Percentiles rank a stretch among this genome's conserved stretches.
These are phyloP conservation scores for Halyomorpha halys DNA, from an alignment of 1,140 invertebrate genomes.

Conservation along the genomic window DNA sequence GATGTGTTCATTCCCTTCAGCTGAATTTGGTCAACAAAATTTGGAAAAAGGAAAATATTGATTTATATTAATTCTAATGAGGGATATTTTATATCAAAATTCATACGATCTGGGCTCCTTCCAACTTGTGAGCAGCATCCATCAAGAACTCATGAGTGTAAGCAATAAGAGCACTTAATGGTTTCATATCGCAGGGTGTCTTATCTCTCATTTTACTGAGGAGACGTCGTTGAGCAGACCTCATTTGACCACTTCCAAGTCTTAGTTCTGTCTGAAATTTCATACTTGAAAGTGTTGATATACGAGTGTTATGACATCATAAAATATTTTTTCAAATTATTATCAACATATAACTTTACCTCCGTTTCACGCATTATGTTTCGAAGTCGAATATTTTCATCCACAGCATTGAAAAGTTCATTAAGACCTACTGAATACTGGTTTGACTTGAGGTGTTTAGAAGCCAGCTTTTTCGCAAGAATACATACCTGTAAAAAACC, in stretches of 20 bases:
- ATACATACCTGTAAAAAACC: slow-evolving; percentile 1
- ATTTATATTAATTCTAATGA: background rate
- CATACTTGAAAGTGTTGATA: background rate
- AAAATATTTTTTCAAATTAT: background rate
- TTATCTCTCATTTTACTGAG: slow-evolving; percentile 65
- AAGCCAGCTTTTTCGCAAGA: slow-evolving; percentile 13
- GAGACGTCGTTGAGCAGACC: slow-evolving; percentile 58
- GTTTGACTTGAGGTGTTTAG: slow-evolving; percentile 17
- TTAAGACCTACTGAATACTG: slow-evolving; percentile 24
- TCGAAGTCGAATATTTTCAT: slow-evolving; percentile 33
- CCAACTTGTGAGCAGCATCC: slow-evolving; percentile 39
- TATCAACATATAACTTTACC: slow-evolving; percentile 25
- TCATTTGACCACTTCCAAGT: slow-evolving; percentile 54
- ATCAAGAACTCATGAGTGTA: slow-evolving; percentile 56
- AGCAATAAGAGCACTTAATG: slow-evolving; percentile 58
- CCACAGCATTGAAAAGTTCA: slow-evolving; percentile 35
- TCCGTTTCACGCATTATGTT: slow-evolving; percentile 32
- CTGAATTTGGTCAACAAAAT: no score
- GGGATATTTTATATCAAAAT: background rate
- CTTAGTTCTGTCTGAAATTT: slow-evolving; percentile 46
- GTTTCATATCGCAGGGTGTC: slow-evolving; percentile 57
- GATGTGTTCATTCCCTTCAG: no score
- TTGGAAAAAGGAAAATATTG: no score
- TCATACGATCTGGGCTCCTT: slow-evolving; percentile 34
- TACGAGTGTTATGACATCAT: no score